Base-by-base conservation (phyloP, 2,113 vertebrate species). In the Tyto alba region DNA sequence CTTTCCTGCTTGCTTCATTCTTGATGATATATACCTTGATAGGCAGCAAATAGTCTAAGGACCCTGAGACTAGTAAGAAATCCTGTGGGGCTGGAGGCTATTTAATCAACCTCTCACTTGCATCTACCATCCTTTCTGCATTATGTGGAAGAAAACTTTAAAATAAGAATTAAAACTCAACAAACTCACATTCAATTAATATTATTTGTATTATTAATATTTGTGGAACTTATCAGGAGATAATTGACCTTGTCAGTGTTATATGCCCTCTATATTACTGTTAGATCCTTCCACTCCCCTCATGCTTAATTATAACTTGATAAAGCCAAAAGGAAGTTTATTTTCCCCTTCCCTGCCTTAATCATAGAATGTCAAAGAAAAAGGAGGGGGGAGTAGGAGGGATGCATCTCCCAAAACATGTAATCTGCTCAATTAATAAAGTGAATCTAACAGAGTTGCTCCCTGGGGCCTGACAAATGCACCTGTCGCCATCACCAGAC, bases 371-470 rank as follows among this genome's bases (percentile, higher is more conserved):
- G 38, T 43, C 36, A 89, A 88, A 83, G 53, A 79, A 88, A 57
- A 68, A 13, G 27, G 19, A 9, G 25, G 2, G 34, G 57, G 48
- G 12, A 73, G 45, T 21, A 72, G 72, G 23, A 43, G 32, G 56
- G 47, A 72, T 88, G 48, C 36, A 76, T 93, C 89, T 96, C 68
- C 57, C 89, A 85, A 96, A 96, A 76, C 55, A 25, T 83, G 87
- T 96, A 95, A 93, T 96, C 83, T 96, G 78, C 64, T 96, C 93
- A 97, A 96, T 98, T 98, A 97, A 97, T 97, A 97, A 96, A 97
- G 62, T 92, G 71, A 96, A 93, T 96, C 79, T 92, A 92, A 85
- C 2, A 0, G 68, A 80, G 83, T 69, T 87, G 50, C 63, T 94
- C 94, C 96, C 95, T 75, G 76, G 72, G 94, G 93, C 92, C 88